Evolutionary conservation across 2,888 invertebrate genomes (phyloP), one percentile per base, ranked within the genome.

Genomic region (Carabus problematicus): DNA sequence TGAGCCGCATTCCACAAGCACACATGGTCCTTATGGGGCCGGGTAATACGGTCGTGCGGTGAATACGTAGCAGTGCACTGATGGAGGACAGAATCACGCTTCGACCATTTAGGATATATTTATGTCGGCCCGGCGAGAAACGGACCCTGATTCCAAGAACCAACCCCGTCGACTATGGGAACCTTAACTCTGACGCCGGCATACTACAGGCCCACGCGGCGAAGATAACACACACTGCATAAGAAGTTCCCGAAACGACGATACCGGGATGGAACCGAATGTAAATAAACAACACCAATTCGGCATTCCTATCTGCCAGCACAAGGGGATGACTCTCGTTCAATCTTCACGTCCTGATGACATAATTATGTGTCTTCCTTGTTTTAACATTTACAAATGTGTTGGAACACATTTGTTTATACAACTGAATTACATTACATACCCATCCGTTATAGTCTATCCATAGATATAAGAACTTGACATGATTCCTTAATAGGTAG

Each of bases 261-360:
- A 18, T 39, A 47, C 45, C 58, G 64, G 64, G 19, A 16, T 29
- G 4, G 16, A 56, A 58, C 47, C 58, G 12, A 41, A 66, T 47
- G 59, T 66, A 66, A 66, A 66, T 66, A 66, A 66, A 66, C 63
- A 63, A 29, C 52, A 52, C 58, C 12, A 49, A 63, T 63, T 63
- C 54, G 2, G 39, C 43, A 59, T 66, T 66, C 58, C 29, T 56
- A n/a, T 29, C 12, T 11, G 3, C 18, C 12, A 54, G 6, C 56
- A 56, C 29, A 9, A n/a, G 11, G 11, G 45, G 14, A 2, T 12
- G 56, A 19, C 52, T 3, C 52, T 52, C 52, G 16, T 52, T 9
- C 52, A 14, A n/a, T 12, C 52, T 52, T 18, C 11, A 7, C 16
- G 18, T 52, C 18, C 19, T 52, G 52, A 52, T 16, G 52, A 16